Evolutionary conservation across 2,113 vertebrate species (phyloP).

Genomic region (Scatophagus argus): DNA sequence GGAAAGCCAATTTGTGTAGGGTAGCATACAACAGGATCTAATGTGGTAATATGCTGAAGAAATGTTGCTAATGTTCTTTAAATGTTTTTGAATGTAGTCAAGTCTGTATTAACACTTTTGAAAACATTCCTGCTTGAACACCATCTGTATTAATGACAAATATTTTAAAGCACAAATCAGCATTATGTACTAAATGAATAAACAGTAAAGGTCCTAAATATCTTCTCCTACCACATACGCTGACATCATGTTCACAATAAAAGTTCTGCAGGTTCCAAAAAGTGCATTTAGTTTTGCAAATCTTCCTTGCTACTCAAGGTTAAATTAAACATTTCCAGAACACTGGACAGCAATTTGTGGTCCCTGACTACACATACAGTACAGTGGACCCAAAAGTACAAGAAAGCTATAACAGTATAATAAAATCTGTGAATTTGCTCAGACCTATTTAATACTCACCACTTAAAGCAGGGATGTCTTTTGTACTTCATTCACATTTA

Average conservation of each 20-base stretch:
- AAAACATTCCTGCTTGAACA: background rate
- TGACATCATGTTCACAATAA: background rate
- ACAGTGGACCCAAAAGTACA: background rate
- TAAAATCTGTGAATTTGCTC: background rate
- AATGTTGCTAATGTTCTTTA: conserved; percentile 3
- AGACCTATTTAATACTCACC: background rate
- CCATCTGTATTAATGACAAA: background rate
- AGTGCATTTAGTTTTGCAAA: background rate
- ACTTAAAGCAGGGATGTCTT: too few species aligned
- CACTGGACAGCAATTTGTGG: background rate
- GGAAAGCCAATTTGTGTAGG: background rate
- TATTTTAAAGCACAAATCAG: background rate
- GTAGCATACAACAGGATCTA: background rate
- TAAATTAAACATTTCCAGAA: background rate
- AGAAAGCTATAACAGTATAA: background rate
- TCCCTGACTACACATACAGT: background rate
- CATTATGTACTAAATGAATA: background rate
- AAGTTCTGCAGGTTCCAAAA: background rate
- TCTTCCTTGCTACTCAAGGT: background rate
- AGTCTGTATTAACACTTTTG: background rate
- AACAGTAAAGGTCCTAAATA: background rate
- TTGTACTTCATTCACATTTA: background rate
- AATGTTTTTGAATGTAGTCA: background rate
- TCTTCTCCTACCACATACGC: background rate
- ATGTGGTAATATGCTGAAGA: too few species aligned